Evolutionary conservation across 2,113 vertebrate genomes (phyloP).

Genomic region (Phaetusa simplex): DNA sequence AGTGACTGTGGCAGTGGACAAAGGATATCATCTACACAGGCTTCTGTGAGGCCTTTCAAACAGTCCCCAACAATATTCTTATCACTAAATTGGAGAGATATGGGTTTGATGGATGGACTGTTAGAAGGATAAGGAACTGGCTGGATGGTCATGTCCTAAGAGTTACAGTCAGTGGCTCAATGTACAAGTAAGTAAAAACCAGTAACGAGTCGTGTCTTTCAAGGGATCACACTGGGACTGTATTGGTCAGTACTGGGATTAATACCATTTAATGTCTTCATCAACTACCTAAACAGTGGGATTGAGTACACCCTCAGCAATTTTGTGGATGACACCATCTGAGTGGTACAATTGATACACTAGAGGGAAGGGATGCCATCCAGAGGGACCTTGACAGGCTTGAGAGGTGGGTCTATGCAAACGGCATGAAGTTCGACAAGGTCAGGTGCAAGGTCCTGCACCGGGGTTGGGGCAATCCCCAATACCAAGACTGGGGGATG

Average conservation of each 20-base stretch:
- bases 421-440: neutral
- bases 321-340: neutral
- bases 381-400: neutral
- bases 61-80: neutral
- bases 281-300: neutral
- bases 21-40: neutral
- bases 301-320: neutral
- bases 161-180: neutral
- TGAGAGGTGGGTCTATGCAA: neutral
- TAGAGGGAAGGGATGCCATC: neutral
- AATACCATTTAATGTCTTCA: neutral
- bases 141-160: neutral
- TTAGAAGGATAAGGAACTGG: neutral
- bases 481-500: rapidly evolving
- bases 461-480: rapidly evolving
- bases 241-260: neutral
- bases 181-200: neutral
- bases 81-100: neutral
- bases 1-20: neutral
- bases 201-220: neutral
- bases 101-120: neutral
- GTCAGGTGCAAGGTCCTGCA: neutral
- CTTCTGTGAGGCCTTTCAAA: neutral
- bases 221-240: neutral
- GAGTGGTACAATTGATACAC: too few species aligned